Conservation (phyloP, 2,113 vertebrate genomes). For the cat (Felis catus) region F.catus_Fca126_mat1.0 CM031417.1:75332001-75332500, state of each 20-base stretch:
- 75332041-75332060: background rate
- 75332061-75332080: background rate
- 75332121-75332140: background rate
- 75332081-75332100: background rate
- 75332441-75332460: background rate
- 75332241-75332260: background rate
- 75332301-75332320: background rate
- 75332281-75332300: background rate
- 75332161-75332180: background rate
- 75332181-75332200: background rate
- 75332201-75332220: background rate
- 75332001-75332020: background rate
- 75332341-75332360: background rate
- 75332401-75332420: background rate
- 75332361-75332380: background rate
- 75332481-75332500: background rate
- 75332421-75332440: background rate
- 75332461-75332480: background rate
- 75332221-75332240: background rate
- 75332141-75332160: background rate
- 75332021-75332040: background rate
- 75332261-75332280: background rate
- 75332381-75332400: background rate
- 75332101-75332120: background rate
- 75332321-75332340: background rate